Evolutionary conservation across 2,797 vertebrate species (phyloP).

Genomic region (Cirrhinus mrigala): DNA sequence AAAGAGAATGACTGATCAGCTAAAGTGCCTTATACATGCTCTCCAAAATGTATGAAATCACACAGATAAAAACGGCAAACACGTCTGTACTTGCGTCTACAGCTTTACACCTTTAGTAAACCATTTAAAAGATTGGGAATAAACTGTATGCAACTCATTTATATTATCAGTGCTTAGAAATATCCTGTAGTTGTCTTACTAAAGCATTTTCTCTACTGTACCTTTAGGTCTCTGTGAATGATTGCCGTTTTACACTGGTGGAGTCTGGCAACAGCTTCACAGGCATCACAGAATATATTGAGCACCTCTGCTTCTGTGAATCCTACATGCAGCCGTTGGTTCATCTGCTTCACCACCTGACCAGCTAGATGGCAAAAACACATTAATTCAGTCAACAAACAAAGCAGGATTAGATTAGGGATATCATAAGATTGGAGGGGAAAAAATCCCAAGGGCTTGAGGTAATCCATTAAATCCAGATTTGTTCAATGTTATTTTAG

Average conservation of each 20-base stretch:
- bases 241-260: conserved; percentile 98
- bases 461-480: background rate
- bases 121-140: background rate
- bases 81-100: conserved; percentile 1
- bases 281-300: conserved; percentile 93
- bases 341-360: conserved; percentile 99
- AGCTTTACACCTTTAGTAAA: background rate
- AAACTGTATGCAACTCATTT: background rate
- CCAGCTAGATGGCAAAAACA: conserved; percentile 77
- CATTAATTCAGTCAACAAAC: background rate
- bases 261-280: conserved; percentile 94
- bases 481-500: background rate
- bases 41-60: background rate
- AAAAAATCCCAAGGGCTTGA: background rate
- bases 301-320: conserved; percentile 92
- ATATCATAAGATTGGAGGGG: background rate
- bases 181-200: background rate
- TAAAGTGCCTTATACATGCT: background rate
- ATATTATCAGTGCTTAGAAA: background rate
- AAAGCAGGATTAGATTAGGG: background rate
- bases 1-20: conserved; percentile 15
- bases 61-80: background rate
- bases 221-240: conserved; percentile 97
- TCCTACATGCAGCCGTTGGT: conserved; percentile 90
- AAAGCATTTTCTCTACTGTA: conserved; percentile 63